Conservation (phyloP, 1,140 invertebrate species). For the Drosophila navojoa region DNA sequence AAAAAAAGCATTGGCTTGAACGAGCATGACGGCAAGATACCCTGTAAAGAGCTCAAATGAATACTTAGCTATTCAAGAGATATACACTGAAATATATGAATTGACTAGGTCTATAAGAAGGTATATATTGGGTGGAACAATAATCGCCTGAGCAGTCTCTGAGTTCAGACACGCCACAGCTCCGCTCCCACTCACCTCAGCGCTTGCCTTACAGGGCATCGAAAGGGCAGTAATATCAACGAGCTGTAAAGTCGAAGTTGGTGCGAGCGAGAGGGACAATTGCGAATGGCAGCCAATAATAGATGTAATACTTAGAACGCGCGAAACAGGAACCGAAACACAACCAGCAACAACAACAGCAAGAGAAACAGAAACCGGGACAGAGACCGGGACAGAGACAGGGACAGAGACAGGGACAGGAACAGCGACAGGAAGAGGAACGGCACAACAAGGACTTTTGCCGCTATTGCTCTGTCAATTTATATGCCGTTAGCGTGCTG, state of each 20-base stretch:
- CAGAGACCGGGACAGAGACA: constrained; percentile 6
- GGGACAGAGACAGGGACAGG: constrained; percentile 18
- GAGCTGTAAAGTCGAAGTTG: not conserved
- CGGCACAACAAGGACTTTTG: constrained; percentile 14
- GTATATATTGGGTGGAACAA: too few species aligned
- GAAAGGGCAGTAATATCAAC: not conserved
- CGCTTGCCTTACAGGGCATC: not conserved
- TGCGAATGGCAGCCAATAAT: constrained; percentile 17
- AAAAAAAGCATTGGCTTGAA: constrained; percentile 5
- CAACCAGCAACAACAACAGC: not conserved
- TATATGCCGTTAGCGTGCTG: constrained; percentile 82
- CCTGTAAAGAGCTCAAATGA: not conserved
- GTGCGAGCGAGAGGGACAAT: constrained; percentile 6
- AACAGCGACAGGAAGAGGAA: not conserved
- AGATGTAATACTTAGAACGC: constrained; percentile 20
- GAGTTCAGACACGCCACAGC: too few species aligned
- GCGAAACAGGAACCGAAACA: constrained; percentile 19
- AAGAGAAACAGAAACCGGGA: not conserved
- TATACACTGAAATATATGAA: too few species aligned
- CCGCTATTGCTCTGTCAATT: constrained; percentile 64
- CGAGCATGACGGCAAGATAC: constrained; percentile 6
- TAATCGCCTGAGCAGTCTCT: too few species aligned
- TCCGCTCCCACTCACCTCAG: not conserved
- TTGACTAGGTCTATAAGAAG: too few species aligned
- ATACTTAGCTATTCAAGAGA: not conserved